A percentile compares a stretch with the other conserved stretches of the same genome.
Conservation (phyloP, 2,888 invertebrate genomes). For the Caenorhabditis sp. region DNA sequence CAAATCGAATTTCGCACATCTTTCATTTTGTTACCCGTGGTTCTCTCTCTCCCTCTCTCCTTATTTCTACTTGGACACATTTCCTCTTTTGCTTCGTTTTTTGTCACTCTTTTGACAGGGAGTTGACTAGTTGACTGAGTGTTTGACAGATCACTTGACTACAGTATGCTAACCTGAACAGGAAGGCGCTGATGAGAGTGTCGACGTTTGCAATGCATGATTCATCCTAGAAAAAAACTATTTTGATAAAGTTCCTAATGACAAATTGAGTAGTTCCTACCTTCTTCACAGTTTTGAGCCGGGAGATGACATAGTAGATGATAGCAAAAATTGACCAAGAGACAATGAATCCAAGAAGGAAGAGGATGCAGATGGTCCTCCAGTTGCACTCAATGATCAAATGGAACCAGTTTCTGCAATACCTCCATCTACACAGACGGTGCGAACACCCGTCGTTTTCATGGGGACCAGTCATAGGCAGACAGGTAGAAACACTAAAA, state of each 20-base stretch:
- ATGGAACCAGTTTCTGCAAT: conserved; percentile 82
- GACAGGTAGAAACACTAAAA: conserved; percentile 13
- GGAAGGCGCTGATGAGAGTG: conserved; percentile 77
- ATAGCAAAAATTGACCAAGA: conserved; percentile 78
- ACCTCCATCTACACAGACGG: conserved; percentile 65
- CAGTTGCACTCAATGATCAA: conserved; percentile 80
- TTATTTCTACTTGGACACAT: too few relatives aligned
- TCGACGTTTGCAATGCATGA: conserved; percentile 81
- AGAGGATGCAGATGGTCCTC: conserved; percentile 75
- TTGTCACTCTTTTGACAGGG: background rate
- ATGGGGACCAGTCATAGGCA: conserved; percentile 32
- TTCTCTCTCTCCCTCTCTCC: conserved; percentile 7
- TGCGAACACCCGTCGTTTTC: conserved; percentile 57
- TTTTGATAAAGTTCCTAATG: too few relatives aligned
- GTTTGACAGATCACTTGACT: too few relatives aligned
- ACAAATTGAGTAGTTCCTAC: conserved; percentile 9
- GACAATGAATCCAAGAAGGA: conserved; percentile 74
- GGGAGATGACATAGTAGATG: conserved; percentile 75
- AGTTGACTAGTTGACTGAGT: too few relatives aligned
- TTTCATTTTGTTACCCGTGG: conserved; percentile 25
- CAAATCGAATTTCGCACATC: conserved; percentile 56
- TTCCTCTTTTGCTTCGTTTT: background rate
- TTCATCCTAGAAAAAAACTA: conserved; percentile 61
- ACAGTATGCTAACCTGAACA: conserved; percentile 72
- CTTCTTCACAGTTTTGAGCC: conserved; percentile 54